Base-by-base conservation (phyloP, 2,113 vertebrate species). In the Struthio camelus region DNA sequence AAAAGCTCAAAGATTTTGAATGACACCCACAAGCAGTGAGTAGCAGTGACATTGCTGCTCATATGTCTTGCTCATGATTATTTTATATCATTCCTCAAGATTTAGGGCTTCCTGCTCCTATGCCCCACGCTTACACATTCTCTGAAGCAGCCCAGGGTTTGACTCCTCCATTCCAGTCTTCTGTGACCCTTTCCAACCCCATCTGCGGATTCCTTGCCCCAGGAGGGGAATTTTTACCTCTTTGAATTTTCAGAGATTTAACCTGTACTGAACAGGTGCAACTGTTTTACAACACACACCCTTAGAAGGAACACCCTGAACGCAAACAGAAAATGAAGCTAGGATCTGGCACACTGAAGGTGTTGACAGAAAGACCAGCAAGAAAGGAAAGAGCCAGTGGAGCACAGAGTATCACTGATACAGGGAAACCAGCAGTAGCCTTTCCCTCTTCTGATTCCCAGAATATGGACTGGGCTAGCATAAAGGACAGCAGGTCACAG, bases 281-380 rank as follows among this genome's bases (percentile, higher is more conserved):
- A 7, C 46, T 54, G 16, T 51, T 94, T 92, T 81, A 89, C 66
- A 54, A 54, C 78, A 36, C 7, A 2, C 19, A 18, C 25, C 72
- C 34, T 69, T 83, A 59, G 77, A 67, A 94, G 92, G 59, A 97
- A 96, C 97, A 85, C 97, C 93, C 94, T 80, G 71, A 97, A 89
- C 3, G 67, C 94, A 97, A 97, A 91, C 81, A 93, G 73, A 79
- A 80, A 83, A 66, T 54, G 38, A 40, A 28, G 51, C 51, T 40
- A 53, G 89, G 66, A 50, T 61, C 65, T 67, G 75, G 17, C 2
- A 1, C 13, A 34, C 0, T 3, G 71, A 24, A 66, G 50, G 73
- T 28, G 20, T 7, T 80, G 64, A 87, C 2, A 3, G 90, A 48
- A 85, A 66, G 58, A 38, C 10, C 38, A 51, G 61, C 36, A 54